phyloP scores from a whole-genome alignment of 2,797 vertebrate species.

The Protosalanx chinensis region DNA sequence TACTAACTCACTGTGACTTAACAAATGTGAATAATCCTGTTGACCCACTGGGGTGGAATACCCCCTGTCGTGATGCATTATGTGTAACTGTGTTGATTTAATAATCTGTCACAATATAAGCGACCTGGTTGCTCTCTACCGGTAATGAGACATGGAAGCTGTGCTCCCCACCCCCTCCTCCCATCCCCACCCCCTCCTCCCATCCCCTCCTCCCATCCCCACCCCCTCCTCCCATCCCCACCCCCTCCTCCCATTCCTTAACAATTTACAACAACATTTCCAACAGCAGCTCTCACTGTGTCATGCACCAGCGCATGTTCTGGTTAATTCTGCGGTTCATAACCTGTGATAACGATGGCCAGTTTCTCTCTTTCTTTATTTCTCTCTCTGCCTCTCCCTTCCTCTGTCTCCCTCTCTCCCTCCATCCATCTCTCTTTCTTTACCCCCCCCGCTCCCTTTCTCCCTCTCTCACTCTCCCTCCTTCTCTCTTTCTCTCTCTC shows the following conservation, averaged over 20 bases:
- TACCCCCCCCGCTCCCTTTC: no score
- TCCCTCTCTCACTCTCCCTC: neutral
- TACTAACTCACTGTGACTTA: neutral
- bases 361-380: conserved; percentile 1
- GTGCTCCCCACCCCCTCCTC: neutral
- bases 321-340: conserved; percentile 19
- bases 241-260: conserved; percentile 2
- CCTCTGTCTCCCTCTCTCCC: neutral
- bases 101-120: conserved; percentile 13
- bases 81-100: conserved; percentile 7
- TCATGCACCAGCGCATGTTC: conserved; percentile 1
- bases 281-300: neutral
- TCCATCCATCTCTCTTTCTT: no score
- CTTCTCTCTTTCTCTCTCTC: neutral
- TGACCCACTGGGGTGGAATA: neutral
- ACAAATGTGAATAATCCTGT: conserved; percentile 4
- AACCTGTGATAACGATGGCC: neutral
- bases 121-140: neutral
- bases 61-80: neutral
- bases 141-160: conserved; percentile 26
- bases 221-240: neutral
- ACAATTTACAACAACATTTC: neutral
- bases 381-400: neutral
- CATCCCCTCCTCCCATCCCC: neutral
- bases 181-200: neutral